These are phyloP conservation scores for Lithobates pipiens DNA, from an alignment of 2,797 vertebrate genomes.

Conservation along the genomic window DNA sequence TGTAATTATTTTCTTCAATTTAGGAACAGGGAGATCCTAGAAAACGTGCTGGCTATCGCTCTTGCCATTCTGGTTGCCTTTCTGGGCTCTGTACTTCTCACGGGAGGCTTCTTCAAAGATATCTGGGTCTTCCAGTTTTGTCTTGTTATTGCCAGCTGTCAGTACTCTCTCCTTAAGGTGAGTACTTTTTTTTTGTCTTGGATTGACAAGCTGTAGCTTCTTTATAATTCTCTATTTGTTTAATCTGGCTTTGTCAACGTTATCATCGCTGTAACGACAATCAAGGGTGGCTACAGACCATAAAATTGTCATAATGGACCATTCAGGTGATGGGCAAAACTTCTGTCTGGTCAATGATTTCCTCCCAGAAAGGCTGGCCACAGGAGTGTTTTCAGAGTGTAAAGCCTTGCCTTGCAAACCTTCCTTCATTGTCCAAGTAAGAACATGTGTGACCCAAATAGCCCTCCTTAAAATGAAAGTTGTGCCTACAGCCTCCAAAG, in stretches of 20 bases:
- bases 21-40: slow-evolving; percentile 96
- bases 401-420: no score
- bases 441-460: no score
- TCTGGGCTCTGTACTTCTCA: slow-evolving; percentile 93
- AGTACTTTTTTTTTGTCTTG: background rate
- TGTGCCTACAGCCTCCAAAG: no score
- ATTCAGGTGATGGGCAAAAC: no score
- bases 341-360: no score
- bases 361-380: no score
- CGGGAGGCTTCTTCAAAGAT: slow-evolving; percentile 96
- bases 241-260: background rate
- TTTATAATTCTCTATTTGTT: background rate
- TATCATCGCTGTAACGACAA: no score
- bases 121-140: slow-evolving; percentile 99
- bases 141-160: slow-evolving; percentile 97
- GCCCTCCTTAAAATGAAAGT: no score
- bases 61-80: slow-evolving; percentile 97
- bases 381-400: background rate
- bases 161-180: slow-evolving; percentile 97
- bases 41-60: slow-evolving; percentile 92
- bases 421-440: no score
- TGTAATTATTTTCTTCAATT: background rate
- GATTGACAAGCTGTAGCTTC: no score
- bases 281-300: no score
- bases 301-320: no score